Evolutionary conservation across 2,113 vertebrate species (phyloP).

Genomic region (Dolichallabes microphthalmus): DNA sequence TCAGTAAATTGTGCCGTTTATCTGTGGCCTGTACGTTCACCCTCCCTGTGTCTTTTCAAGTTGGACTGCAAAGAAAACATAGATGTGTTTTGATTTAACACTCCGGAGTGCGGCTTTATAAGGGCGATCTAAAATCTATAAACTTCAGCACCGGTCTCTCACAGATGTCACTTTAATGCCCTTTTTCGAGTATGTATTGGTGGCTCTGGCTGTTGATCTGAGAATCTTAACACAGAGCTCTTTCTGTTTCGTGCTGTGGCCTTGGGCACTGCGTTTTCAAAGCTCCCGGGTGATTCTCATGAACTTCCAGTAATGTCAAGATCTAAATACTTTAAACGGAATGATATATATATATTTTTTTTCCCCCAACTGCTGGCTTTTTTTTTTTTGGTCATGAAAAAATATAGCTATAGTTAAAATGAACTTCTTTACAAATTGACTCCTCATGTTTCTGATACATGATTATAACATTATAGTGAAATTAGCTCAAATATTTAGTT

Average conservation of each 20-base stretch:
- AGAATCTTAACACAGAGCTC: slow-evolving; percentile 39
- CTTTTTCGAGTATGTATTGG: slow-evolving; percentile 31
- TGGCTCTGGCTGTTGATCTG: slow-evolving; percentile 31
- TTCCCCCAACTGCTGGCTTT: not conserved
- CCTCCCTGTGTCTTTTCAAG: not conserved
- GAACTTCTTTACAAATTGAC: not conserved
- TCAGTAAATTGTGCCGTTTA: not conserved
- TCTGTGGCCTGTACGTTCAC: not conserved
- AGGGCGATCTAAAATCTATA: not conserved
- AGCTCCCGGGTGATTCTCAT: slow-evolving; percentile 21
- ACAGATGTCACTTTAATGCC: slow-evolving; percentile 31
- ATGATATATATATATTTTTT: not conserved
- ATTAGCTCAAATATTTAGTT: no score
- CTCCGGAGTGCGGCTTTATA: not conserved
- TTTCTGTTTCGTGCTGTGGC: slow-evolving; percentile 40
- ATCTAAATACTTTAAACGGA: not conserved
- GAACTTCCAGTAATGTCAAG: slow-evolving; percentile 17
- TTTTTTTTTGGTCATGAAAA: no score
- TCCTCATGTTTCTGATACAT: not conserved
- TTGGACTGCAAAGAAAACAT: not conserved
- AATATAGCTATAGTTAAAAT: not conserved
- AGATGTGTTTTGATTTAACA: not conserved
- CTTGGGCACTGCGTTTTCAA: not conserved
- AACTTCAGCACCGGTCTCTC: not conserved
- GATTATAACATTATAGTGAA: not conserved